Evolutionary conservation across 2,888 invertebrate species (phyloP), one percentile per base, ranked within the genome.

Genomic region (Zele albiditarsus): DNA sequence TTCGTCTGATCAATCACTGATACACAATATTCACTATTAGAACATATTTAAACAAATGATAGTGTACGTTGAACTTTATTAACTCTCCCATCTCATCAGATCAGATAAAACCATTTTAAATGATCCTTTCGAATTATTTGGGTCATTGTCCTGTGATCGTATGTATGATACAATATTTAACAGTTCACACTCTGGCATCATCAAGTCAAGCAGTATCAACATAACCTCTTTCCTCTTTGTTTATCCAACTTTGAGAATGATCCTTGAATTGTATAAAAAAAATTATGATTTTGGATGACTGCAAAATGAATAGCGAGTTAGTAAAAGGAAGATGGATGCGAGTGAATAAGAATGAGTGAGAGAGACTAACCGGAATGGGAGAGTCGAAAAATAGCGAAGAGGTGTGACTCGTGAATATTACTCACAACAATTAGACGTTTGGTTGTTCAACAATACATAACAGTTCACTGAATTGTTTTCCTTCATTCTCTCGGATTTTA

Each of bases 221-320:
- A 71, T 71, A 71, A 71, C 71, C 71, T 71, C 60, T n/a, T 46
- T 25, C n/a, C 38, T 4, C 14, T 27, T 42, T 25, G 23, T 67
- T 46, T 23, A 38, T 57, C 28, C 14, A 71, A 25, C 38, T 42
- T 46, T 71, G 14, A 8, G 16, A 49, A 10, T 10, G 23, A 63
- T 63, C 23, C 23, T 23, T 42, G 33, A 12, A 31, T 6, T 20
- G 20, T 31, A 20, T 20, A 8, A 28, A 4, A 71, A n/a, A 31
- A n/a, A 28, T 53, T 31, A 57, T n/a, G n/a, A 16, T 62, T 60
- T n/a, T 46, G 6, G 27, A 16, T 62, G n/a, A 27, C 46, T 71
- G 42, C 25, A 71, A 71, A 46, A 46, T 71, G 28, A 71, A 71
- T 62, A 46, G 62, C 28, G 53, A 25, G 62, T 71, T 71, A 71